Conservation (phyloP, 2,113 vertebrate genomes). For the Heterotilapia buettikoferi region DNA sequence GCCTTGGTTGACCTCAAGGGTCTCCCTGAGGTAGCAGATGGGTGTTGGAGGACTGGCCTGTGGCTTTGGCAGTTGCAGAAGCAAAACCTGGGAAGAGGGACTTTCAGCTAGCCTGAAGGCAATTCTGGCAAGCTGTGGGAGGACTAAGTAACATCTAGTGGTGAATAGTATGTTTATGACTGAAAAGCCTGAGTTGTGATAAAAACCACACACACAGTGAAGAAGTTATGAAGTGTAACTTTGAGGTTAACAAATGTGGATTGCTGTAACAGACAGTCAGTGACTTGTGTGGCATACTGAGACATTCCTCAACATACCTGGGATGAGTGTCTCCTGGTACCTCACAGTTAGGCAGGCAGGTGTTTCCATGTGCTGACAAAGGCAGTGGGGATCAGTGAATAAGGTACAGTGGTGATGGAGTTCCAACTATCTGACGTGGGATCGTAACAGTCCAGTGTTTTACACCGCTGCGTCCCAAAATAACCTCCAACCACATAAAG, state of each 20-base stretch:
- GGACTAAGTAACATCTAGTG: neutral
- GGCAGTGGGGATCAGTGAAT: constrained; percentile 81
- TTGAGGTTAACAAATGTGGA: neutral
- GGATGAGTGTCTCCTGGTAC: neutral
- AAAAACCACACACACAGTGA: neutral
- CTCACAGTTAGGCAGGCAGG: constrained; percentile 63
- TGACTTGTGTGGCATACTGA: neutral
- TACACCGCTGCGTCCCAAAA: constrained; percentile 81
- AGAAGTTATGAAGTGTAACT: neutral
- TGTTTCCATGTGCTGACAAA: constrained; percentile 86
- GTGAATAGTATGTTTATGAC: neutral
- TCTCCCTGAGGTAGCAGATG: neutral
- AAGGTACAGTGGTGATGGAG: constrained; percentile 82
- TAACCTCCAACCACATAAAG: constrained; percentile 83
- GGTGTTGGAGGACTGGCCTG: neutral
- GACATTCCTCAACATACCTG: neutral
- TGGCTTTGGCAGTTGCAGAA: neutral
- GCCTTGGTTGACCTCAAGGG: neutral
- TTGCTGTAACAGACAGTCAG: neutral
- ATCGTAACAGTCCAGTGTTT: constrained; percentile 83
- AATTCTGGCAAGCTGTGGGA: neutral
- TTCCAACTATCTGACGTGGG: constrained; percentile 79
- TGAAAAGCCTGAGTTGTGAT: neutral
- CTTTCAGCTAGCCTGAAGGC: neutral
- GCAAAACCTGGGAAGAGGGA: neutral